Evolutionary conservation across 2,888 invertebrate species (phyloP), one percentile per base, ranked within the genome.

Genomic region (Drosophila helvetica): DNA sequence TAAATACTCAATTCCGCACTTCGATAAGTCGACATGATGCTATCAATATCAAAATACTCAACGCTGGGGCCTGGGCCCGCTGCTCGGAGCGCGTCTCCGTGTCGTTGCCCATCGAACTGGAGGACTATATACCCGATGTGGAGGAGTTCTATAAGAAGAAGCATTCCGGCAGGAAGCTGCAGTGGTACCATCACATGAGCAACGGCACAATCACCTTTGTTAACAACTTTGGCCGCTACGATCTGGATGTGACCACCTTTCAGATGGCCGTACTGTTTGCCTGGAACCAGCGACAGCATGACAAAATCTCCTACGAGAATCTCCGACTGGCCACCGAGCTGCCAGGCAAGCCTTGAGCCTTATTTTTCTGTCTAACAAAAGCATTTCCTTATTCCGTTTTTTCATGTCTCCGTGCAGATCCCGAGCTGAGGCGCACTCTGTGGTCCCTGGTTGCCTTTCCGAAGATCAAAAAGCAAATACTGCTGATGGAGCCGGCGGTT

Each of bases 161-260:
- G 92, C 99, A 99, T 93, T 98, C 96, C 86, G 99, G 99, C 9
- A 94, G 99, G 63, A 99, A 99, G 92, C 93, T 99, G 66, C 98
- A 98, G 92, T 99, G 99, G 99, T 96, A 99, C 92, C 99, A 99
- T 93, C 98, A 99, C 90, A 99, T 99, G 99, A 98, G 99, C 78
- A 99, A 99, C 93, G 99, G 99, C 82, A 98, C 98, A 71, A 98
- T 99, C 83, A 98, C 98, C 25, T 99, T 99, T 93, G 95, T 95
- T 0, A 99, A 98, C 92, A 95, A 96, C 79, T 95, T 97, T 60
- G 99, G 98, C 1, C 95, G 97, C 82, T 99, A 97, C 93, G 99
- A 99, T 93, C 93, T 99, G 85, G 99, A 99, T 91, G 99, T 99
- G 7, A 99, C 99, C 15, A 99, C 99, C 27, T 99, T 99, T 93